Base-by-base conservation (phyloP, 2,113 vertebrate genomes). In the Archocentrus centrarchus region DNA sequence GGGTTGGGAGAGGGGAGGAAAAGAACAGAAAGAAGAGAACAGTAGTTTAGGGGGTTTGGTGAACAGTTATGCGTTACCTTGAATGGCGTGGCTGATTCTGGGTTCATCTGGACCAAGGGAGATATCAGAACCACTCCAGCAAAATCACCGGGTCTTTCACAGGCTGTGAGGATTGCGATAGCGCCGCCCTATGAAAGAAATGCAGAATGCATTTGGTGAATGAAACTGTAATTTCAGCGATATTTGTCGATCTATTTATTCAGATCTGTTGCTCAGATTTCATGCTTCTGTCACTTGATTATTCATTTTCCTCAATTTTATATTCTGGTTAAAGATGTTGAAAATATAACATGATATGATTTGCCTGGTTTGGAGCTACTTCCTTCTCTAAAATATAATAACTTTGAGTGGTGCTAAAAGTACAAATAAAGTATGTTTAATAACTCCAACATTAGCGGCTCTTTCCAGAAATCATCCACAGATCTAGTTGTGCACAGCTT, bases 81-180 rank as follows among this genome's bases (percentile, higher is more conserved):
- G 89, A 98, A 96, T 8, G 97, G 97, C 4, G 98, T 98, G 13
- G 97, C 98, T 0, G 97, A 97, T 59, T 99, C 97, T 1, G 98
- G 97, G 83, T 88, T 98, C 95, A 98, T 96, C 68, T 97, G 93
- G 86, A 99, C 96, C 96, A 99, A 87, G 6, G 98, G 98, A 2
- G 95, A 96, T 18, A 99, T 99, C 61, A 99, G 95, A 86, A 97
- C 95, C 94, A 99, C 95, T 61, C 98, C 98, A 1, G 96, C 92
- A 91, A 99, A 98, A 76, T 97, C 95, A 59, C 64, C 82, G 2
- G 97, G 96, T 57, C 96, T 96, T 92, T 99, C 98, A 1, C 96
- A 97, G 0, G 96, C 97, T 0, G 97, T 96, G 70, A 99, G 96
- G 89, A 99, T 98, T 79, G 96, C 93, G 83, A 99, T 97, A 80